phyloP scores from a whole-genome alignment of 1,140 invertebrate species.

The Drosophila parvula region DNA sequence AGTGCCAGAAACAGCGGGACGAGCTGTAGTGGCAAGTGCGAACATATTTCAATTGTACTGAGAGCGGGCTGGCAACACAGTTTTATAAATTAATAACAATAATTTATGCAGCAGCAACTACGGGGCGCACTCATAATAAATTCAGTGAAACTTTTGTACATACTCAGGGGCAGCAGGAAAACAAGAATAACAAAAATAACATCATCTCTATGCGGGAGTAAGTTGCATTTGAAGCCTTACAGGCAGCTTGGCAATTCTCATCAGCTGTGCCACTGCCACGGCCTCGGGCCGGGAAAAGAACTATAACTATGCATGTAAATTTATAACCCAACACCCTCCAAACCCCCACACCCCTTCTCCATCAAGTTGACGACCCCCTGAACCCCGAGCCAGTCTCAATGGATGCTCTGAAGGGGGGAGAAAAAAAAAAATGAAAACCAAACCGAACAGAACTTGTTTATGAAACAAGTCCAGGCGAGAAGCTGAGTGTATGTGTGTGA shows the following conservation, averaged over 20 bases:
- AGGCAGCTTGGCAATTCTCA: slow-evolving; percentile 59
- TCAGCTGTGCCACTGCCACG: slow-evolving; percentile 46
- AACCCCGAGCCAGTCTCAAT: not conserved
- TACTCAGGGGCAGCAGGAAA: slow-evolving; percentile 48
- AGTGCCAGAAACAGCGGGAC: slow-evolving; percentile 21
- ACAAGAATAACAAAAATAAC: slow-evolving; percentile 33
- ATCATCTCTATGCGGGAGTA: slow-evolving; percentile 30
- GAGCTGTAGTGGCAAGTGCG: slow-evolving; percentile 18
- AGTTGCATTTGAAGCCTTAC: slow-evolving; percentile 62
- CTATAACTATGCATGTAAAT: slow-evolving; percentile 72
- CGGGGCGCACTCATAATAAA: slow-evolving; percentile 76
- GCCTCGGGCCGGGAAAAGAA: slow-evolving; percentile 37
- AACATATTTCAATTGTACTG: slow-evolving; percentile 67
- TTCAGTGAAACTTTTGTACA: slow-evolving; percentile 71
- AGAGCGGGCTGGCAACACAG: slow-evolving; percentile 46
- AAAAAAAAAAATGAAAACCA: slow-evolving; percentile 16
- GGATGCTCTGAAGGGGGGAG: not conserved
- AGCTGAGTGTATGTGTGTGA: slow-evolving; percentile 27
- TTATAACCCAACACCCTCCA: slow-evolving; percentile 70
- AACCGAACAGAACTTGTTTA: slow-evolving; percentile 65
- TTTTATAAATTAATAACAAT: slow-evolving; percentile 81
- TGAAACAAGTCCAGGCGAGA: slow-evolving; percentile 60
- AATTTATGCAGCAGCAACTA: slow-evolving; percentile 74
- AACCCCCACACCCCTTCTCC: too few relatives aligned
- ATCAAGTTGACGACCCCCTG: too few relatives aligned